phyloP scores from a whole-genome alignment of 1,140 invertebrate species.

The Megalonaias nervosa region DNA sequence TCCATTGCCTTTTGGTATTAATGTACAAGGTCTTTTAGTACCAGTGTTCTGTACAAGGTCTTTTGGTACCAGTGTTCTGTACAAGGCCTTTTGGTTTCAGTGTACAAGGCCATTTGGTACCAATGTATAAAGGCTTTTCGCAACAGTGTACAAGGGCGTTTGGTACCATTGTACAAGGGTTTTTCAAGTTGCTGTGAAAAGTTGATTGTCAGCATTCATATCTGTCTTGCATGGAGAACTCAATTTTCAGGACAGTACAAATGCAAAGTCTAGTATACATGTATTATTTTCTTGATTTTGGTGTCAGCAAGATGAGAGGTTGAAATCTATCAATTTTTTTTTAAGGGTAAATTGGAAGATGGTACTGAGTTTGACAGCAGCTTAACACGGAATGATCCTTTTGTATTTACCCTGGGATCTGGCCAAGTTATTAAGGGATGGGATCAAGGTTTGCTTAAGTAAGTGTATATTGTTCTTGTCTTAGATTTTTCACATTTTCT shows the following conservation, averaged over 20 bases:
- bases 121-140: too few relatives aligned
- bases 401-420: conserved; percentile 84
- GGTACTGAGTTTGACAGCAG: conserved; percentile 90
- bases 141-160: too few relatives aligned
- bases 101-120: too few relatives aligned
- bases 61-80: too few relatives aligned
- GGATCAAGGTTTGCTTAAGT: conserved; percentile 89
- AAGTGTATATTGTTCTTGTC: conserved; percentile 52
- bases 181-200: not conserved
- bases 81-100: too few relatives aligned
- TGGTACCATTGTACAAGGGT: too few relatives aligned
- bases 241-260: not conserved
- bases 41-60: too few relatives aligned
- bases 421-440: conserved; percentile 83
- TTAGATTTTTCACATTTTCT: too few relatives aligned
- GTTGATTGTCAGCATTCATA: not conserved
- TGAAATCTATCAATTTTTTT: not conserved
- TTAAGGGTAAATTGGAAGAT: conserved; percentile 84
- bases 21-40: too few relatives aligned
- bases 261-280: not conserved
- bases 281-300: not conserved
- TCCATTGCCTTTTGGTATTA: too few relatives aligned
- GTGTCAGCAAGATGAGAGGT: not conserved
- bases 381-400: conserved; percentile 79
- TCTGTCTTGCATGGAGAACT: not conserved